phyloP scores from a whole-genome alignment of 2,797 vertebrate genomes.

The Hirundo rustica region DNA sequence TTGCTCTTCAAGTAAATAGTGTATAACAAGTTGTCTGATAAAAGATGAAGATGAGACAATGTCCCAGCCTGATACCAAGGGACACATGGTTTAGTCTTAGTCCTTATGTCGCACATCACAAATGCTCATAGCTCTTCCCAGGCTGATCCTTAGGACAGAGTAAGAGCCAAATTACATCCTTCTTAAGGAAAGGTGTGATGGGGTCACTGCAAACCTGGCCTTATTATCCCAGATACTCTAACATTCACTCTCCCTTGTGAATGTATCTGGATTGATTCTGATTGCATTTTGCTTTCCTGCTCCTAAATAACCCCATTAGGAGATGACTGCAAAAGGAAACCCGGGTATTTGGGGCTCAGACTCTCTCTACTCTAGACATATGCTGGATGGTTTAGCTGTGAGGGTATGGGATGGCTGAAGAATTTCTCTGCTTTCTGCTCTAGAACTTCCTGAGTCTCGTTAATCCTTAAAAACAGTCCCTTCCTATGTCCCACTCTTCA shows the following conservation, averaged over 20 bases:
- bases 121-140: rapidly evolving
- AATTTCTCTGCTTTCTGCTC: neutral
- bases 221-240: neutral
- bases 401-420: neutral
- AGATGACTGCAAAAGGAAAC: neutral
- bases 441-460: neutral
- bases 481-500: neutral
- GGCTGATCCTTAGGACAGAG: neutral
- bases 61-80: neutral
- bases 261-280: neutral
- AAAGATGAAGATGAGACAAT: conserved; percentile 6
- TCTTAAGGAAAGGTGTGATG: neutral
- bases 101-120: neutral
- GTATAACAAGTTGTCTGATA: neutral
- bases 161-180: neutral
- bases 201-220: neutral
- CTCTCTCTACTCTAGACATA: neutral
- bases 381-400: neutral
- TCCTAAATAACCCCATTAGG: neutral
- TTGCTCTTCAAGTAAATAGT: conserved; percentile 31
- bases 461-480: neutral
- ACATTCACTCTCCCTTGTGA: neutral
- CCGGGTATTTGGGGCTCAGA: neutral
- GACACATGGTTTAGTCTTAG: neutral
- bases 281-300: neutral